These are phyloP conservation scores for Morphnarchus princeps DNA, from an alignment of 2,113 vertebrate genomes.

Conservation along the genomic window DNA sequence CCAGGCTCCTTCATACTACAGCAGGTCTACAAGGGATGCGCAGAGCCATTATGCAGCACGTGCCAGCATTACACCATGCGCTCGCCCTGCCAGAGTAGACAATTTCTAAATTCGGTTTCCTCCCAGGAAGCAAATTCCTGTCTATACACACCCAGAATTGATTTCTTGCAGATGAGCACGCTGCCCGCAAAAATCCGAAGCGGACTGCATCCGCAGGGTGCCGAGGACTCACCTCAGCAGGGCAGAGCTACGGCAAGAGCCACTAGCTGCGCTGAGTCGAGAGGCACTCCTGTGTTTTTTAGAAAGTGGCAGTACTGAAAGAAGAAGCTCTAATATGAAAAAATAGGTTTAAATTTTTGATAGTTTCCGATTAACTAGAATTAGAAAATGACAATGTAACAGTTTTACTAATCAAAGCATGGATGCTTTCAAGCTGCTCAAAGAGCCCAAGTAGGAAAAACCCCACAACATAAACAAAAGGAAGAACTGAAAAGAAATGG, in stretches of 20 bases:
- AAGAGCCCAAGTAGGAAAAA: neutral
- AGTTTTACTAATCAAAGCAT: neutral
- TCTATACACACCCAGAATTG: conserved; percentile 1
- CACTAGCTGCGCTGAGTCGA: fast-evolving
- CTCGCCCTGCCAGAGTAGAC: neutral
- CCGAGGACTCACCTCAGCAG: neutral
- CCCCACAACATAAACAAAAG: neutral
- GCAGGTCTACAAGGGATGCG: neutral
- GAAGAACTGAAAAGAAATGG: neutral
- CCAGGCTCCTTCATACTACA: neutral
- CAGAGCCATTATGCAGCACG: neutral
- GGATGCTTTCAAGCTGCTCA: neutral
- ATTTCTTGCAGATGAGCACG: neutral
- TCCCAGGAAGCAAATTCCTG: conserved; percentile 25
- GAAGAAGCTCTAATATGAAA: neutral
- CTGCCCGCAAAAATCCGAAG: neutral
- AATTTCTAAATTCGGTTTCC: neutral
- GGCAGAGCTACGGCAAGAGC: neutral
- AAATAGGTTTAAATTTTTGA: neutral
- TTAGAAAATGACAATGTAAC: neutral
- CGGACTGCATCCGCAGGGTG: no score
- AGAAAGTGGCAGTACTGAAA: neutral
- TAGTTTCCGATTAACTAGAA: neutral
- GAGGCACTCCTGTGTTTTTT: neutral
- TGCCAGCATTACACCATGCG: neutral